Conservation (phyloP, 35 echinoderm and acorn worm species). For the Nesometra sesokonis region DNA sequence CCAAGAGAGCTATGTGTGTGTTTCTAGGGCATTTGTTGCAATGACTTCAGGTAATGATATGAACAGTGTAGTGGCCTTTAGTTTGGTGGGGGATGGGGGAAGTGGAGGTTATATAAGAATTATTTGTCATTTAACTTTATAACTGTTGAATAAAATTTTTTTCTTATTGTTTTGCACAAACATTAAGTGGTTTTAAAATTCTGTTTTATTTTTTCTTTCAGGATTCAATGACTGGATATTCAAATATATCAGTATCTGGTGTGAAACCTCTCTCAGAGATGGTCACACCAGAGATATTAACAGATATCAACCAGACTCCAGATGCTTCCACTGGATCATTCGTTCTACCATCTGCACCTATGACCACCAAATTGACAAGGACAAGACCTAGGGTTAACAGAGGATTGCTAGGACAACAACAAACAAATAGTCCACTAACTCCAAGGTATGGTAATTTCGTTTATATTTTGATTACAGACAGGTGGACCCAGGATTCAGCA, state of each 20-base stretch:
- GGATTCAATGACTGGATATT: background rate
- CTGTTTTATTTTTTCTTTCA: background rate
- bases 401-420: conserved; percentile 5
- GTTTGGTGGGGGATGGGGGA: too few relatives aligned
- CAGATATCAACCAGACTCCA: conserved; percentile 36
- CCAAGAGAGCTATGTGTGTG: too few relatives aligned
- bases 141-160: too few relatives aligned
- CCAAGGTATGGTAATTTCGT: conserved; percentile 36
- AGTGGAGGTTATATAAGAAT: too few relatives aligned
- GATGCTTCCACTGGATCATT: conserved; percentile 45
- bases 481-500: too few relatives aligned
- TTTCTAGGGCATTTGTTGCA: too few relatives aligned
- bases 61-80: too few relatives aligned
- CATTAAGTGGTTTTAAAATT: too few relatives aligned
- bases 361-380: conserved; percentile 3
- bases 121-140: too few relatives aligned
- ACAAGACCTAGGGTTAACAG: conserved; percentile 31
- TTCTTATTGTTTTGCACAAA: too few relatives aligned
- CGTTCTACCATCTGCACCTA: conserved; percentile 29
- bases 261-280: conserved; percentile 52
- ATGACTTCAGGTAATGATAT: too few relatives aligned
- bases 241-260: conserved; percentile 46
- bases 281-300: conserved; percentile 38
- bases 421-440: conserved; percentile 44
- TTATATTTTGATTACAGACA: too few relatives aligned